Percentiles rank a stretch among this genome's conserved stretches.
These are phyloP conservation scores for Rhinophrynus dorsalis DNA, from an alignment of 2,797 vertebrate genomes.

Conservation along the genomic window DNA sequence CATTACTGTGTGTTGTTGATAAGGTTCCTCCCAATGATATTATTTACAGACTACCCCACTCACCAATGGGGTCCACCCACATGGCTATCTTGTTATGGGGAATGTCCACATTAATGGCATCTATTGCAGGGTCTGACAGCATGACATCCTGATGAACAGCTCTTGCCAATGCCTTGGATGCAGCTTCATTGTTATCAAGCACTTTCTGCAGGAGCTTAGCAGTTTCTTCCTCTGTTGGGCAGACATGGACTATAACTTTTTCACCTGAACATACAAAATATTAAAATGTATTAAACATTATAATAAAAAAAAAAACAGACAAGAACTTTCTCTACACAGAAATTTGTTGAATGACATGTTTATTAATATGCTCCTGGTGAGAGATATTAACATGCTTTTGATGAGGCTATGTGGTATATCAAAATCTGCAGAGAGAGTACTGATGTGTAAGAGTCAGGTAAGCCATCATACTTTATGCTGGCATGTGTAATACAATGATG, in stretches of 20 bases:
- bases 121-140: slow-evolving; percentile 52
- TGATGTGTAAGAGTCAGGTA: too few relatives aligned
- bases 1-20: too few relatives aligned
- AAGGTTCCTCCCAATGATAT: too few relatives aligned
- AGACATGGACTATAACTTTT: slow-evolving; percentile 60
- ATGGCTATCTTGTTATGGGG: slow-evolving; percentile 59
- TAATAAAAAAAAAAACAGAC: not conserved
- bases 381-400: too few relatives aligned
- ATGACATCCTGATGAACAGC: slow-evolving; percentile 59
- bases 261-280: slow-evolving; percentile 54
- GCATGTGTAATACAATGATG: too few relatives aligned
- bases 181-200: slow-evolving; percentile 58
- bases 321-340: too few relatives aligned
- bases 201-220: slow-evolving; percentile 60
- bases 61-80: slow-evolving; percentile 72
- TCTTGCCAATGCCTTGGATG: slow-evolving; percentile 58
- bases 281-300: not conserved
- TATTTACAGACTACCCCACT: slow-evolving; percentile 8
- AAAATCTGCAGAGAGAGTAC: too few relatives aligned
- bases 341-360: too few relatives aligned
- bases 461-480: too few relatives aligned
- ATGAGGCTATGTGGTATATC: too few relatives aligned
- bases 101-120: slow-evolving; percentile 48
- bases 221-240: slow-evolving; percentile 58
- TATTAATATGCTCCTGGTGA: too few relatives aligned